Evolutionary conservation across 2,113 vertebrate species (phyloP).

Genomic region (Sminthopsis crassicaudata): DNA sequence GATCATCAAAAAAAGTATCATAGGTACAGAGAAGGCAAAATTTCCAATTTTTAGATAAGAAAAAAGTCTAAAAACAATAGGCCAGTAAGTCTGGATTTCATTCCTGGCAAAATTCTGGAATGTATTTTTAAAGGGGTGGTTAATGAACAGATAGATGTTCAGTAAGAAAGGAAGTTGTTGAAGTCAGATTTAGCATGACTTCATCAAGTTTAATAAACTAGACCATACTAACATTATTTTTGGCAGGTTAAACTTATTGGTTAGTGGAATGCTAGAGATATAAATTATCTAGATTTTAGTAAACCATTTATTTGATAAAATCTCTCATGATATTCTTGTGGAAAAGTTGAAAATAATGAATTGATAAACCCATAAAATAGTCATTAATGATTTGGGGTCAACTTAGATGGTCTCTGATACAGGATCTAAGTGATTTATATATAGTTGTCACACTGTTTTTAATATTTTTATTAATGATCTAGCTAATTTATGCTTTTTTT

Average conservation of each 20-base stretch:
- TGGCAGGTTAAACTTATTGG: not conserved
- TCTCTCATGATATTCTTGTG: not conserved
- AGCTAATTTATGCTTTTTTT: not conserved
- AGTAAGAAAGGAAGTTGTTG: not conserved
- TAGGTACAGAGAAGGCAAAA: not conserved
- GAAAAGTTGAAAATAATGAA: not conserved
- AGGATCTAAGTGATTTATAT: not conserved
- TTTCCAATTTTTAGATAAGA: not conserved
- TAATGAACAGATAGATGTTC: not conserved
- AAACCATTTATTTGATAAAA: not conserved
- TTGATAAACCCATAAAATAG: not conserved
- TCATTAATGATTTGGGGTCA: not conserved
- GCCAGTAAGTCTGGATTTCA: not conserved
- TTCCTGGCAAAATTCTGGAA: not conserved
- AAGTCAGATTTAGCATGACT: not conserved
- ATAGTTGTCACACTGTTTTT: not conserved
- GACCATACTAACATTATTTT: not conserved
- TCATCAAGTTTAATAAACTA: not conserved
- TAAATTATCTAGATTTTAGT: not conserved
- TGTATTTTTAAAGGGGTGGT: not conserved
- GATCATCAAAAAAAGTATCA: not conserved
- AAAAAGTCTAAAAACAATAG: not conserved
- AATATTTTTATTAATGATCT: too few species aligned
- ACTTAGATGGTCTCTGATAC: not conserved
- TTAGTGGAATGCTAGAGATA: not conserved